Percentiles rank a stretch among this genome's conserved stretches.
Conservation (phyloP, 2,888 invertebrate species). For the Galeopsomyia nigrocyanea region DNA sequence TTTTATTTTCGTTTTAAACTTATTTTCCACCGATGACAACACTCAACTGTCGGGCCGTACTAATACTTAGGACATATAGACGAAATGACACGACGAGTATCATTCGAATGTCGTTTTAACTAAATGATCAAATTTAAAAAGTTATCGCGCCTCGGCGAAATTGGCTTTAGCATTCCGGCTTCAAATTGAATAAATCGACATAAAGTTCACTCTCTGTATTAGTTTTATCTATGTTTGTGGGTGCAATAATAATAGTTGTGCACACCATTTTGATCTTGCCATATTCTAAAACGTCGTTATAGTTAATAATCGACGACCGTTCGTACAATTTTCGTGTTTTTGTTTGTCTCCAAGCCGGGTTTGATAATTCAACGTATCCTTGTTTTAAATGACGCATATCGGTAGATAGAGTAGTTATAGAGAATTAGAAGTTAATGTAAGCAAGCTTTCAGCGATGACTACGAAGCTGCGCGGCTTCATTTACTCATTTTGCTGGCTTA, state of each 20-base stretch:
- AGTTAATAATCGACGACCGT: not conserved
- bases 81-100: constrained; percentile 24
- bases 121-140: constrained; percentile 40
- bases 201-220: constrained; percentile 25
- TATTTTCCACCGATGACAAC: constrained; percentile 36
- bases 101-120: constrained; percentile 25
- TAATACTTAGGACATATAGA: constrained; percentile 42
- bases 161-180: constrained; percentile 26
- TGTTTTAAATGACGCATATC: constrained; percentile 35
- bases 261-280: constrained; percentile 23
- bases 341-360: constrained; percentile 16
- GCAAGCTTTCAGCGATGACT: constrained; percentile 34
- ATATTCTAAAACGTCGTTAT: not conserved
- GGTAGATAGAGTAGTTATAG: constrained; percentile 35
- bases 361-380: constrained; percentile 24
- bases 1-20: constrained; percentile 27
- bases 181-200: constrained; percentile 38
- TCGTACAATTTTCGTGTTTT: constrained; percentile 25
- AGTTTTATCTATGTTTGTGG: constrained; percentile 15
- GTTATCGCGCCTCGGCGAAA: constrained; percentile 37
- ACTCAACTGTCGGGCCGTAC: constrained; percentile 23
- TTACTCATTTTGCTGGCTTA: constrained; percentile 67
- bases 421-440: constrained; percentile 27
- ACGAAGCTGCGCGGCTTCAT: constrained; percentile 15
- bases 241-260: constrained; percentile 28